Evolutionary conservation across 1,140 invertebrate species (phyloP).

Genomic region (Portunus trituberculatus): DNA sequence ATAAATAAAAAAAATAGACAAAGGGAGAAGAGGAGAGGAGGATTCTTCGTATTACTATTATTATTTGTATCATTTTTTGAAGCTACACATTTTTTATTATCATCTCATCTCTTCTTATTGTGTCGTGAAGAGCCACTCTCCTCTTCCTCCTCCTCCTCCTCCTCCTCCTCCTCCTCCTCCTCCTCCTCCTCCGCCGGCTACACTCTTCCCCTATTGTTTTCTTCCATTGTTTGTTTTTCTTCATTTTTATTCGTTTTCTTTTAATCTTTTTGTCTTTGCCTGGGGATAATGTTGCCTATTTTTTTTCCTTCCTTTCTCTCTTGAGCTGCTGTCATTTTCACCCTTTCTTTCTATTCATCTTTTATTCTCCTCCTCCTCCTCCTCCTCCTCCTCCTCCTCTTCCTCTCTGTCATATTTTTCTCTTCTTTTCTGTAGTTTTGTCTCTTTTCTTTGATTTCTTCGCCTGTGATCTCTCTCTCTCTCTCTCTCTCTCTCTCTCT

Average conservation of each 20-base stretch:
- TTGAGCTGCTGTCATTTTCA: conserved; percentile 4
- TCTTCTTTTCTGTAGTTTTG: too few species aligned
- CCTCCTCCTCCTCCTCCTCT: background rate
- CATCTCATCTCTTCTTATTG: background rate
- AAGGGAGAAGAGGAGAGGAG: too few species aligned
- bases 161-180: conserved; percentile 25
- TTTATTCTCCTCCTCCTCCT: background rate
- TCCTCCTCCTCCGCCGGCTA: background rate
- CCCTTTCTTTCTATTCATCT: background rate
- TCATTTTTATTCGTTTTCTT: background rate
- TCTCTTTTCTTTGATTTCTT: too few species aligned
- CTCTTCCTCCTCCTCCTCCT: background rate
- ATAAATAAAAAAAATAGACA: too few species aligned
- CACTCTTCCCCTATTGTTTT: background rate
- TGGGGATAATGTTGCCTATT: background rate
- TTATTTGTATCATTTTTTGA: background rate
- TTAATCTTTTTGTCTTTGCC: background rate
- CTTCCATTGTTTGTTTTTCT: background rate
- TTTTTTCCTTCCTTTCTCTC: background rate
- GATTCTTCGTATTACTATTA: too few species aligned
- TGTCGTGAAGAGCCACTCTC: background rate
- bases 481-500: conserved; percentile 3
- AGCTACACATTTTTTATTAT: background rate
- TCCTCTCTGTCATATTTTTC: background rate
- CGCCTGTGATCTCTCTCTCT: background rate